Evolutionary conservation across 2,797 vertebrate genomes (phyloP).

Genomic region (Tangara arthus): DNA sequence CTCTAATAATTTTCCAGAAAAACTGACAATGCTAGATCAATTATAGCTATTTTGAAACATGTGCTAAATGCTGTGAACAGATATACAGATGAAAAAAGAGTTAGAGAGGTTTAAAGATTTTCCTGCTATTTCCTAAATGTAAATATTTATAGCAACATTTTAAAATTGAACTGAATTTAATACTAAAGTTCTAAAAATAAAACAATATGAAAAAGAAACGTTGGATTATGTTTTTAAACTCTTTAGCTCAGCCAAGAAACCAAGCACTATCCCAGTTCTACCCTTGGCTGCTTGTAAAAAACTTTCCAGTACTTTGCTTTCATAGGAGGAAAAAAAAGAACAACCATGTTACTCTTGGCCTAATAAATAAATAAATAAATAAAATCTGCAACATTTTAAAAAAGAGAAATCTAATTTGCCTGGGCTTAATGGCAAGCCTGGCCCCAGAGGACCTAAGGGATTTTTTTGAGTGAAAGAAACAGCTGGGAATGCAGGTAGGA

Average conservation of each 20-base stretch:
- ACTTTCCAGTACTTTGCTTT: neutral
- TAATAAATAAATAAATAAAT: neutral
- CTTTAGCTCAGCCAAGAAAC: neutral
- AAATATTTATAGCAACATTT: neutral
- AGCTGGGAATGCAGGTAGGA: slow-evolving; percentile 68
- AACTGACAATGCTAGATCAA: neutral
- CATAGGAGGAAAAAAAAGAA: neutral
- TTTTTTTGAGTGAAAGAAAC: slow-evolving; percentile 74
- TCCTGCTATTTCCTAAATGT: neutral
- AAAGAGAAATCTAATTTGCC: slow-evolving; percentile 76
- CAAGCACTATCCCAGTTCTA: neutral
- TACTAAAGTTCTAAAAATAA: neutral
- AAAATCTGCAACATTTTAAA: neutral
- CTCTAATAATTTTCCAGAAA: neutral
- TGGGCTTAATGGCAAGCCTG: slow-evolving; percentile 69
- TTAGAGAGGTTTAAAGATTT: neutral
- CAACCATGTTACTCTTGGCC: neutral
- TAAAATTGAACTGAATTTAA: neutral
- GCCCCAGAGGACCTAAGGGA: slow-evolving; percentile 69
- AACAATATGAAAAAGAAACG: neutral
- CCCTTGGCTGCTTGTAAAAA: neutral
- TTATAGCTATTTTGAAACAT: neutral
- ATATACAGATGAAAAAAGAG: neutral
- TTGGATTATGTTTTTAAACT: neutral
- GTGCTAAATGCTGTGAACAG: neutral